Conservation (phyloP, 2,113 vertebrate genomes). For the Rallus limicola region DNA sequence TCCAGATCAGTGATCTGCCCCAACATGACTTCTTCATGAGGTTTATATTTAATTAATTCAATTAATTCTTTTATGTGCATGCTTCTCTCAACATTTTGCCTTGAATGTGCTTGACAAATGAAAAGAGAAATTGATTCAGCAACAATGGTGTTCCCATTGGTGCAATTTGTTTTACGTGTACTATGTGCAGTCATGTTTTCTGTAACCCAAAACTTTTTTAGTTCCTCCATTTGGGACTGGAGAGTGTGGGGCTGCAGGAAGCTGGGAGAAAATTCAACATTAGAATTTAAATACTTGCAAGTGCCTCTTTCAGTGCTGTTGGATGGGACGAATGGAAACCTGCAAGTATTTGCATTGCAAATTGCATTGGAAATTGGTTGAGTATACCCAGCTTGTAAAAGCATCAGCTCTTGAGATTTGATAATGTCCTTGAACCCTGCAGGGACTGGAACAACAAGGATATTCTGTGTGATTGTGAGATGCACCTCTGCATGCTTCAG, state of each 20-base stretch:
- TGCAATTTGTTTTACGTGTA: background rate
- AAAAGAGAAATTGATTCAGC: background rate
- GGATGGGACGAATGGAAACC: conserved; percentile 4
- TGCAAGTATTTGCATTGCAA: background rate
- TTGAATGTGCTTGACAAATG: background rate
- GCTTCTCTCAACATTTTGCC: background rate
- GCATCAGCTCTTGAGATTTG: background rate
- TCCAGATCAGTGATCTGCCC: background rate
- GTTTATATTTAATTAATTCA: background rate
- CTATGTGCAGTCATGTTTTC: background rate
- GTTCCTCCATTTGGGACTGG: background rate
- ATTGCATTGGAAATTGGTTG: background rate
- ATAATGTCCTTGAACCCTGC: background rate
- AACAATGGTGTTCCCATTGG: background rate
- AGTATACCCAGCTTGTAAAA: background rate
- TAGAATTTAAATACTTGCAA: conserved; percentile 25
- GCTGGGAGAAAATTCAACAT: background rate
- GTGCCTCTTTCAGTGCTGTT: background rate
- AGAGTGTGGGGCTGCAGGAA: background rate
- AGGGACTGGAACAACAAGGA: background rate
- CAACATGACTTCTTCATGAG: background rate
- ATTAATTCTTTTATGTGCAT: background rate
- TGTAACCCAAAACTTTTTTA: background rate
- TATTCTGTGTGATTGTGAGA: background rate
- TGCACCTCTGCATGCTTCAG: background rate